Evolutionary conservation across 2,888 invertebrate species (phyloP).

Genomic region (Esperia sulphurella): DNA sequence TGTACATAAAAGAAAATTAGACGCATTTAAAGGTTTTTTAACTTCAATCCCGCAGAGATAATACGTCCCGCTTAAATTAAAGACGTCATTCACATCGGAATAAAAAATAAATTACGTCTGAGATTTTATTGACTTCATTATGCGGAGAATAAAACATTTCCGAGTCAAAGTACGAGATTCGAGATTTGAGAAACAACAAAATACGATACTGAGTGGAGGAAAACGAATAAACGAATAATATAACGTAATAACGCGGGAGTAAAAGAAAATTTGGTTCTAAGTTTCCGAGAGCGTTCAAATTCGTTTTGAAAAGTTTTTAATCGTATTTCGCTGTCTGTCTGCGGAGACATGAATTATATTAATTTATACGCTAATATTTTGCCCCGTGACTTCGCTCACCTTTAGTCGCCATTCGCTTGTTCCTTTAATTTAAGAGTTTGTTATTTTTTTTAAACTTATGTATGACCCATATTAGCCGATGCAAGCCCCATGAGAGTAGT

Average conservation of each 20-base stretch:
- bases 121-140: background rate
- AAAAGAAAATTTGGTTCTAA: background rate
- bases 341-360: background rate
- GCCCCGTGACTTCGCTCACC: too few relatives aligned
- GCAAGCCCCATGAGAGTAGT: too few relatives aligned
- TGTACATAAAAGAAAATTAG: too few relatives aligned
- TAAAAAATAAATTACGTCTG: background rate
- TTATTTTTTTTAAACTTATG: too few relatives aligned
- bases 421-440: too few relatives aligned
- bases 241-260: background rate
- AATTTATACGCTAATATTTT: too few relatives aligned
- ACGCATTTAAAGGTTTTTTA: too few relatives aligned
- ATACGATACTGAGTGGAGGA: too few relatives aligned
- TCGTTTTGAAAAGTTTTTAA: slow-evolving; percentile 1
- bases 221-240: background rate
- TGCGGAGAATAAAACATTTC: background rate
- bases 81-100: background rate
- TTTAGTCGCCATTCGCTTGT: too few relatives aligned
- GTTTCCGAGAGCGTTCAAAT: background rate
- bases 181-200: too few relatives aligned
- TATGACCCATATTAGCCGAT: too few relatives aligned
- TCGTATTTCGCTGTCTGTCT: background rate
- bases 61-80: background rate
- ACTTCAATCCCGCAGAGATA: too few relatives aligned
- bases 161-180: background rate